phyloP scores from a whole-genome alignment of 2,113 vertebrate genomes.

The Isurus oxyrinchus region DNA sequence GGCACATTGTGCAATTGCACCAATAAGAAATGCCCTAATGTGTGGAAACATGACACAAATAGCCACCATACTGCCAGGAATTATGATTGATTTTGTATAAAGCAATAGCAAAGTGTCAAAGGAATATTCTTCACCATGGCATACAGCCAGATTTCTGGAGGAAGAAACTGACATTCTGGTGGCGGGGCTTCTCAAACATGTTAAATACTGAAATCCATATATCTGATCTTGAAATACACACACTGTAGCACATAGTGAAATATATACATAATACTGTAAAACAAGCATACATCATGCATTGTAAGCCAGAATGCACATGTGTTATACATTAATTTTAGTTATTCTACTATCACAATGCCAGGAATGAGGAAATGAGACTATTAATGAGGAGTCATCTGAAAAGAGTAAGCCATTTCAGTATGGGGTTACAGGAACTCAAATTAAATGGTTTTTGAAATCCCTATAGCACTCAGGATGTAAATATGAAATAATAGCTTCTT shows the following conservation, averaged over 20 bases:
- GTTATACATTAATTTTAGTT: not conserved
- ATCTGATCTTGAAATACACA: not conserved
- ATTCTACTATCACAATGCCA: not conserved
- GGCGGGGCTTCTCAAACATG: not conserved
- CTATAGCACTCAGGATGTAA: constrained; percentile 22
- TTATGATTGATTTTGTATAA: not conserved
- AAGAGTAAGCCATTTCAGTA: not conserved
- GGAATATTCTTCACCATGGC: constrained; percentile 2
- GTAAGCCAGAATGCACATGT: not conserved
- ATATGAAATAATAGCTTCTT: constrained; percentile 32
- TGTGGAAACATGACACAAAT: not conserved
- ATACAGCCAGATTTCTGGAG: not conserved
- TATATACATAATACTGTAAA: not conserved
- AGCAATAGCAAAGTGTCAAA: not conserved
- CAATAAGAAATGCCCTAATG: not conserved
- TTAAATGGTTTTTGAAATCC: constrained; percentile 36
- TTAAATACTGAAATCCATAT: not conserved
- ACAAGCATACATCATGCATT: not conserved
- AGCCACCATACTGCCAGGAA: not conserved
- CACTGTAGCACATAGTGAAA: not conserved
- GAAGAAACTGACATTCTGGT: not conserved
- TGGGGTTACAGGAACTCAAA: not conserved
- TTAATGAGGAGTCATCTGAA: constrained; percentile 26
- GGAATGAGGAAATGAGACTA: constrained; percentile 8
- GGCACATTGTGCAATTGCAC: not conserved